Evolutionary conservation across 23 tunicate genomes (phyloP), one percentile per base, ranked within the genome.

Genomic region (Trididemnum nubilum): DNA sequence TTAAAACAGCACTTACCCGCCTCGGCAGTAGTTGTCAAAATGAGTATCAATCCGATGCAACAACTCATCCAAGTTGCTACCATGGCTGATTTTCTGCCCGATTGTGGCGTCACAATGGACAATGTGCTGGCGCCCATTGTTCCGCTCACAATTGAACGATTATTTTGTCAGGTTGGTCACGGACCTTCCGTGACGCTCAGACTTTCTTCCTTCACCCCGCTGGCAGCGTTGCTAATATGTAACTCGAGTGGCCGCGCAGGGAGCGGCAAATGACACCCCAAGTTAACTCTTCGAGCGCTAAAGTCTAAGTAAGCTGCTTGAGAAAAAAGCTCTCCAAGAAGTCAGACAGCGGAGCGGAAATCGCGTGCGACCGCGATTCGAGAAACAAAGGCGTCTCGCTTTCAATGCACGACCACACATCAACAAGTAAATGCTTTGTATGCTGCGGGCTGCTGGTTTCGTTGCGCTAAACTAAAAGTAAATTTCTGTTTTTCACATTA

Each of bases 91-190:
- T 69, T 86, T 52, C 24, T 79, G 87, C 75, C 26, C 76, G 84
- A 90, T 90, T 90, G 90, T 81, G 97, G 89, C 97, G 87, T 81
- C 89, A 86, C 97, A 91, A 91, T 91, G 97, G 97, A 91, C 97
- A 81, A 77, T 82, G 97, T 91, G 97, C 97, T 91, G 97, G 97
- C 77, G 97, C 86, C 97, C 97, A 91, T 91, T 91, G 97, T 81
- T 88, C 86, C 89, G 96, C 85, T 88, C 83, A 83, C 96, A 90
- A 85, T 73, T 90, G 89, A 73, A 79, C 96, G 67, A 85, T 44
- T 90, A 61, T 38, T 78, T 54, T 85, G 87, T 85, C 94, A 77
- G 88, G 78, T 87, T 82, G 84, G 87, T 83, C 78, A 87, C 85
- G 81, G 80, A 87, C 82, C 81, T 60, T 40, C 88, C 82, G 88